These are phyloP conservation scores for Platygyra sinensis DNA, from an alignment of 64 coral and sea anemone species.

Conservation along the genomic window DNA sequence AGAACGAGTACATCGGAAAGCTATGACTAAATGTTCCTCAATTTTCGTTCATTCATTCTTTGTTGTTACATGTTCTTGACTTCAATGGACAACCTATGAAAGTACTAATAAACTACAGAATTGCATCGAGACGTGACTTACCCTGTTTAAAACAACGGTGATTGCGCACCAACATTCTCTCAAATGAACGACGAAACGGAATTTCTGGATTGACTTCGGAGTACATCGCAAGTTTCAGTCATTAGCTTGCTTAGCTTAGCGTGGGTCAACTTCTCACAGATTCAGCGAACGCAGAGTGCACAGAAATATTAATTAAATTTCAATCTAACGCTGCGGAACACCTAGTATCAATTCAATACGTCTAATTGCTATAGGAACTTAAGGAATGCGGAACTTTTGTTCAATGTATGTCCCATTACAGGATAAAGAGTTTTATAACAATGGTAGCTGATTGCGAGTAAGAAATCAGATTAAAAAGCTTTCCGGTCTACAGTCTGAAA, in stretches of 20 bases:
- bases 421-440: constrained; percentile 1
- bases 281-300: neutral
- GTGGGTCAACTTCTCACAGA: neutral
- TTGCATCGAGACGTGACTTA: neutral
- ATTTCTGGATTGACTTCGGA: no score
- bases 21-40: neutral
- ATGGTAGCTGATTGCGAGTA: neutral
- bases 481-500: neutral
- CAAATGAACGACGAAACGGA: no score
- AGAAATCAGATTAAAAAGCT: neutral
- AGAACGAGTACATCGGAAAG: neutral
- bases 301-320: constrained; percentile 16
- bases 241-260: neutral
- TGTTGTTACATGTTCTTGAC: no score
- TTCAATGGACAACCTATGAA: neutral
- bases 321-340: neutral
- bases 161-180: neutral
- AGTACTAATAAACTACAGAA: neutral
- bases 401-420: neutral
- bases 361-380: constrained; percentile 12
- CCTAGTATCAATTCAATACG: neutral
- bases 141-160: neutral
- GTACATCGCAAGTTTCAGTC: neutral
- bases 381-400: neutral
- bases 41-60: constrained; percentile 6